phyloP scores from a whole-genome alignment of 2,113 vertebrate species.

The Steatornis caripensis region DNA sequence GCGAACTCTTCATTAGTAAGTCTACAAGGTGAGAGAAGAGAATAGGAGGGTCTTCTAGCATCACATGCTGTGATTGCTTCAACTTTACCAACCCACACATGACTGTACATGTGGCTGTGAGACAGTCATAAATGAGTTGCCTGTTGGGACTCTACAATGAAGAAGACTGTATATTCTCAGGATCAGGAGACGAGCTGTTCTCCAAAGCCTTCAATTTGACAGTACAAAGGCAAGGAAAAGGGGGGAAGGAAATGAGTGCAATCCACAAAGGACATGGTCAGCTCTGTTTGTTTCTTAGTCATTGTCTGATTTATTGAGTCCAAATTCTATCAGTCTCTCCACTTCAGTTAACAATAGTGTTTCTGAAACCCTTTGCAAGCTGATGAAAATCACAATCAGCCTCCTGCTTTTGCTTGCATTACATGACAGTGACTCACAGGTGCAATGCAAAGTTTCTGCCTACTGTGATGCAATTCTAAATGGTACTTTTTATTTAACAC shows the following conservation, averaged over 20 bases:
- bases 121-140: not conserved
- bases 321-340: not conserved
- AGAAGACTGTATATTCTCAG: not conserved
- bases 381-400: not conserved
- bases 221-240: not conserved
- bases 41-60: not conserved
- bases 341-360: not conserved
- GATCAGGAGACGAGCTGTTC: not conserved
- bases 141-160: not conserved
- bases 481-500: not conserved
- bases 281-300: not conserved
- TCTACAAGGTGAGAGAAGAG: not conserved
- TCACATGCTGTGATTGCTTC: not conserved
- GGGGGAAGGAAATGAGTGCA: not conserved
- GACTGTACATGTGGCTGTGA: not conserved
- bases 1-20: not conserved
- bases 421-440: not conserved
- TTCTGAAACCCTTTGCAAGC: not conserved
- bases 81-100: not conserved
- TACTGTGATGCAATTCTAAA: not conserved
- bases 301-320: not conserved
- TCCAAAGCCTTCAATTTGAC: not conserved
- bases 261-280: not conserved
- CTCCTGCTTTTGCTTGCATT: not conserved
- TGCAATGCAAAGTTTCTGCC: not conserved